Conservation (phyloP, 2,113 vertebrate genomes). For the Misgurnus mizolepis region DNA sequence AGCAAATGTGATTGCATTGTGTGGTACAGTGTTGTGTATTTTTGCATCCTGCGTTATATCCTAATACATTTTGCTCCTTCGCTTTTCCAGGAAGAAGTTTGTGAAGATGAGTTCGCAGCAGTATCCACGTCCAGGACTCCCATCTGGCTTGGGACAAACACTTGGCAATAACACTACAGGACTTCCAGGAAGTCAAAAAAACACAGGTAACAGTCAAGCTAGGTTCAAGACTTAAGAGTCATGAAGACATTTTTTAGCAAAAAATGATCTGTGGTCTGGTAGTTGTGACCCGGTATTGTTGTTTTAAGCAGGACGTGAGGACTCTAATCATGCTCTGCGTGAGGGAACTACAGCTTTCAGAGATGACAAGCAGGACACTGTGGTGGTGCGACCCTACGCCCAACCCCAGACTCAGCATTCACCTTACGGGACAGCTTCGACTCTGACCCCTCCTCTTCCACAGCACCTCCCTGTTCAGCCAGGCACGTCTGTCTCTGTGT, state of each 20-base stretch:
- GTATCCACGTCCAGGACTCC: slow-evolving; percentile 84
- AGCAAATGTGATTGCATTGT: no score
- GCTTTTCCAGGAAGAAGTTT: slow-evolving; percentile 16
- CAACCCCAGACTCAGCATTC: slow-evolving; percentile 86
- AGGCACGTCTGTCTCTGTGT: slow-evolving; percentile 81
- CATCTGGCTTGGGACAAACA: slow-evolving; percentile 76
- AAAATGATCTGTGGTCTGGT: background rate
- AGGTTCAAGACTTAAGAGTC: background rate
- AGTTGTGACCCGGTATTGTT: background rate
- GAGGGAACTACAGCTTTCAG: slow-evolving; percentile 76
- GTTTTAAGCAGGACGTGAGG: slow-evolving; percentile 73
- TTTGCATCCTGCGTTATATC: background rate
- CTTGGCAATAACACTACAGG: slow-evolving; percentile 72
- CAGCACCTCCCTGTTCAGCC: slow-evolving; percentile 85
- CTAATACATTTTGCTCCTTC: background rate
- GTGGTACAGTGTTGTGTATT: background rate
- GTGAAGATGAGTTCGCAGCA: slow-evolving; percentile 91
- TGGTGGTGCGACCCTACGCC: slow-evolving; percentile 93
- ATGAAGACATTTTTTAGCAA: background rate
- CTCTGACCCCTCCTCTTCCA: slow-evolving; percentile 71
- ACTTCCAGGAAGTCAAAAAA: slow-evolving; percentile 73
- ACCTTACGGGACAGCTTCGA: slow-evolving; percentile 52
- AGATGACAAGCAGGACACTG: slow-evolving; percentile 95
- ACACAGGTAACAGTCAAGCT: slow-evolving; percentile 70
- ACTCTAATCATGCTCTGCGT: slow-evolving; percentile 83